Base-by-base conservation (phyloP, 2,888 invertebrate genomes). In the Apamea crenata region DNA sequence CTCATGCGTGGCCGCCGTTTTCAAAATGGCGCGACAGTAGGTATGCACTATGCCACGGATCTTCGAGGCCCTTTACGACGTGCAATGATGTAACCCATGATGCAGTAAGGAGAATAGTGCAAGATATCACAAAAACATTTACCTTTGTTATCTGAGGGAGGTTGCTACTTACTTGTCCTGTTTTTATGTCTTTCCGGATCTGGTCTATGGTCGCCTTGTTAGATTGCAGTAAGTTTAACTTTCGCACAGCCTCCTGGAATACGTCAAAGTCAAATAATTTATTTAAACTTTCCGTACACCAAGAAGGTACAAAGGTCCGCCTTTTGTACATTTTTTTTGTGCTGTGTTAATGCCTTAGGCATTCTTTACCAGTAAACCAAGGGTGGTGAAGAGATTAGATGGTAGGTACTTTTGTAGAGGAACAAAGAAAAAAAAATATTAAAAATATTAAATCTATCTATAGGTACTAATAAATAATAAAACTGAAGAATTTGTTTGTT, bases 181-280 rank as follows among this genome's bases (percentile, higher is more conserved):
- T 91, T 87, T 92, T 94, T 71, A 95, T 93, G 77, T 94, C 95
- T 85, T 86, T 95, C 86, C 92, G 94, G 85, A 94, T 95, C 86
- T 97, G 97, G 83, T 97, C 97, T 87, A 98, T 95, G 83, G 97
- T 96, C 0, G 97, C 96, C 47, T 97, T 97, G 93, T 98, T 99
- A 61, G 98, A 98, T 93, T 99, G 98, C 16, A 99, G 95, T 0
- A 94, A 94, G 91, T 98, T 98, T 44, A 99, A 95, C 71, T 97
- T 97, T 77, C 96, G 94, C 2, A 99, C 97, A 53, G 98, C 98
- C 86, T 97, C 97, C 98, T 99, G 91, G 47, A 94, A 71, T 21
- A 63, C 4, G 25, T 8, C 18, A 32, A 32, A 29, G 29, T 16
- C 29, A 29, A 29, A 29, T 61, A 2, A 29, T 29, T 25, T 21